Percentiles rank a stretch among this genome's conserved stretches.
Evolutionary conservation across 2,113 vertebrate species (phyloP).

Genomic region (Calyptomena viridis): DNA sequence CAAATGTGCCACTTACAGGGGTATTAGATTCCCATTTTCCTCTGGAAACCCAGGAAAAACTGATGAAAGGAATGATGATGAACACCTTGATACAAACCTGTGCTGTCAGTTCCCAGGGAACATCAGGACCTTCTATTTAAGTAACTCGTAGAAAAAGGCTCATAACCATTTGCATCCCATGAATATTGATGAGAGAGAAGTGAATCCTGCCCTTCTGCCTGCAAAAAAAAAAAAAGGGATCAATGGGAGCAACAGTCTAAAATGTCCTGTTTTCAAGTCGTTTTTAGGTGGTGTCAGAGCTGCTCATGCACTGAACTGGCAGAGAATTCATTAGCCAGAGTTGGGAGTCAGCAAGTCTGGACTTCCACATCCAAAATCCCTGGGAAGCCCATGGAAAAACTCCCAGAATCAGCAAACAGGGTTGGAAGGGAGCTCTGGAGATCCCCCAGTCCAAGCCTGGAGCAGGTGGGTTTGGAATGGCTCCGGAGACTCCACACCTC

Average conservation of each 20-base stretch:
- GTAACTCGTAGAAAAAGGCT: neutral
- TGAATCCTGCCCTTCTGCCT: neutral
- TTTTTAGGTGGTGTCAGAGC: neutral
- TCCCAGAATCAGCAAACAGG: neutral
- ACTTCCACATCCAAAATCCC: neutral
- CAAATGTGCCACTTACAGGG: neutral
- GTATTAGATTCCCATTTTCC: neutral
- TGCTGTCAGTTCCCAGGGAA: neutral
- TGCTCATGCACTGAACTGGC: rapidly evolving
- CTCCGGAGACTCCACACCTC: neutral
- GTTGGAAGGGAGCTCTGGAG: neutral
- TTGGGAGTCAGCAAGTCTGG: neutral
- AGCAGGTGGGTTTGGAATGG: neutral
- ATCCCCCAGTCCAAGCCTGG: neutral
- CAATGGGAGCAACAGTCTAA: neutral
- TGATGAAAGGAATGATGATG: neutral
- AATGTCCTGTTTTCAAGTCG: neutral
- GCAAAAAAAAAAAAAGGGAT: neutral
- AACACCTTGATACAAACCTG: neutral
- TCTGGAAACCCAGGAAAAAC: neutral
- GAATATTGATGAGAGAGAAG: neutral
- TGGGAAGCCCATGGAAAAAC: neutral
- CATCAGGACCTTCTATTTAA: neutral
- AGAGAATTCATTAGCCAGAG: rapidly evolving
- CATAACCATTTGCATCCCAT: neutral